A percentile compares a stretch with the other conserved stretches of the same genome.
Conservation (phyloP, 2,113 vertebrate species). For the Rhinoderma darwinii region DNA sequence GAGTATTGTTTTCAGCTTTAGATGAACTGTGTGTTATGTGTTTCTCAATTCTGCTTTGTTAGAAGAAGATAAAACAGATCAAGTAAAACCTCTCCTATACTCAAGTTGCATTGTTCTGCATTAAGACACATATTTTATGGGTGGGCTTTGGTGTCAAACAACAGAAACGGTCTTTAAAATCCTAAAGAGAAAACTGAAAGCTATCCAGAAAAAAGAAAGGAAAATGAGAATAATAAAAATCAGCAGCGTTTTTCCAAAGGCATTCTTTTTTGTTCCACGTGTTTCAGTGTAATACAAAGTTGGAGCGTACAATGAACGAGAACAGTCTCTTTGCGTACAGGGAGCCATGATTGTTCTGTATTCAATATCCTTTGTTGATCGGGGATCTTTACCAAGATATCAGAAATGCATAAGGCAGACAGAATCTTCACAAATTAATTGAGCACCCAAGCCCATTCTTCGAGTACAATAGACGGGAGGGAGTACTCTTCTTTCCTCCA, state of each 20-base stretch:
- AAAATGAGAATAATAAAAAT: constrained; percentile 19
- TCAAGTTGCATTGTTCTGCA: constrained; percentile 47
- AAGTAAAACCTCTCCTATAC: constrained; percentile 32
- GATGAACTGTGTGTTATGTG: not conserved
- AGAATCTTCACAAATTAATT: constrained; percentile 55
- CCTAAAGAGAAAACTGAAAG: not conserved
- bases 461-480: constrained; percentile 34
- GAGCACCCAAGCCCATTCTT: constrained; percentile 45
- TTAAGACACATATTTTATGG: constrained; percentile 47
- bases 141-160: constrained; percentile 53
- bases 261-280: not conserved
- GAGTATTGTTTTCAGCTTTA: constrained; percentile 22
- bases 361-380: constrained; percentile 50
- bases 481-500: not conserved
- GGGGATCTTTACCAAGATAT: constrained; percentile 41
- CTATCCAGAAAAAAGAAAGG: not conserved
- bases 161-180: constrained; percentile 43
- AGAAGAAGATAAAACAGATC: constrained; percentile 17
- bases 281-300: constrained; percentile 39
- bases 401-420: constrained; percentile 23
- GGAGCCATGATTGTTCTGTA: constrained; percentile 52
- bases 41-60: constrained; percentile 31
- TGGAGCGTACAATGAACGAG: constrained; percentile 32
- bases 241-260: constrained; percentile 27
- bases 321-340: constrained; percentile 33